phyloP scores from a whole-genome alignment of 2,113 vertebrate species.

The Axis porcinus region DNA sequence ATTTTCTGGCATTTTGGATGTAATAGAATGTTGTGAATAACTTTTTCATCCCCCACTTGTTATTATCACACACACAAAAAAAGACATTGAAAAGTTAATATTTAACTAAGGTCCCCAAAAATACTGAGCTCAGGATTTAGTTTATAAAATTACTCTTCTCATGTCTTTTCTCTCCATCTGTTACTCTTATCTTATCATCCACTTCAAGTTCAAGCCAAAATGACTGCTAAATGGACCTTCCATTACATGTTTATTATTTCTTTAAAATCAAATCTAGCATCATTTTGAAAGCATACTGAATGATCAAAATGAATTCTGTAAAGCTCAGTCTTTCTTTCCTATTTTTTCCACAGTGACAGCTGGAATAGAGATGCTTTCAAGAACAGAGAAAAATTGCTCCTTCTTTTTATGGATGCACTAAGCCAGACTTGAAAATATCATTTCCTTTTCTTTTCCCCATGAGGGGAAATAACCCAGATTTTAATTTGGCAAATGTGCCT shows the following conservation, averaged over 20 bases:
- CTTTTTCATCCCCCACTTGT: neutral
- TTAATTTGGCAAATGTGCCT: neutral
- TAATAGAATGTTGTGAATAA: neutral
- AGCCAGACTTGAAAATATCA: conserved; percentile 5
- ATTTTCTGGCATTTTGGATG: neutral
- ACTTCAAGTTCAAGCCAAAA: neutral
- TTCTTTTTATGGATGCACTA: neutral
- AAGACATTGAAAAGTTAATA: neutral
- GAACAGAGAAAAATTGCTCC: neutral
- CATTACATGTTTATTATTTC: neutral
- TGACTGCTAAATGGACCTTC: neutral
- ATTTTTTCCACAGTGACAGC: neutral
- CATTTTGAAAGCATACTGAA: neutral
- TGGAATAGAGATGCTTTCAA: neutral
- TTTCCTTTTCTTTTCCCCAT: conserved; percentile 24
- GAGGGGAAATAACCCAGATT: neutral
- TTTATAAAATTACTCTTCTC: neutral
- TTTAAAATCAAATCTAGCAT: neutral
- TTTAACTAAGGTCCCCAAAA: neutral
- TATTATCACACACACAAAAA: neutral
- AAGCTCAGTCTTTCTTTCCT: neutral
- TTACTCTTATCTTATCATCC: neutral
- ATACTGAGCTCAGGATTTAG: neutral
- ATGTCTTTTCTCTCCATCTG: neutral
- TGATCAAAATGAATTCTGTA: neutral